Conservation (phyloP, 2,888 invertebrate genomes). For the Axea sp. region DNA sequence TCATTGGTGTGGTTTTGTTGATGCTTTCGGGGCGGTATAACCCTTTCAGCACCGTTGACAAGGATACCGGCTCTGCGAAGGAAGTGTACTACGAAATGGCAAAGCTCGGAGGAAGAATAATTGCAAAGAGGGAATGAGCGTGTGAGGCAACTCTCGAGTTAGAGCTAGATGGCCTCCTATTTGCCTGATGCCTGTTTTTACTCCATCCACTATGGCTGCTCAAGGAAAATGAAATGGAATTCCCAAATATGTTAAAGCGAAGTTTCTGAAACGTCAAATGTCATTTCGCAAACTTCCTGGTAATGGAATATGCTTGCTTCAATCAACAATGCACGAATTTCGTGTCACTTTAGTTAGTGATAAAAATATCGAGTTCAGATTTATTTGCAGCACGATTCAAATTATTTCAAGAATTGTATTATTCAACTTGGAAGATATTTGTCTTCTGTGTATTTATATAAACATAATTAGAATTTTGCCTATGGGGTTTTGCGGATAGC, state of each 20-base stretch:
- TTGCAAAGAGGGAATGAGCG: conserved; percentile 36
- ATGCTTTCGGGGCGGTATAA: conserved; percentile 23
- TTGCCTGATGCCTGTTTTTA: conserved; percentile 55
- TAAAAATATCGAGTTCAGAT: conserved; percentile 31
- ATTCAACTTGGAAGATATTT: too few species aligned
- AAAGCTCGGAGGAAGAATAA: conserved; percentile 48
- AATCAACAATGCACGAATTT: conserved; percentile 39
- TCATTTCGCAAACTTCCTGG: conserved; percentile 35
- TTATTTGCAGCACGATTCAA: too few species aligned
- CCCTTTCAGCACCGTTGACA: conserved; percentile 29
- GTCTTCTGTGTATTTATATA: too few species aligned
- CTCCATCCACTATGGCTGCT: conserved; percentile 34
- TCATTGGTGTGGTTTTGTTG: conserved; percentile 37
- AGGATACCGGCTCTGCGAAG: conserved; percentile 22
- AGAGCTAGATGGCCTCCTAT: conserved; percentile 37
- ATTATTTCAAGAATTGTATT: too few species aligned
- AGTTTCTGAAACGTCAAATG: conserved; percentile 54
- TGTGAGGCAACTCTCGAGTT: conserved; percentile 17
- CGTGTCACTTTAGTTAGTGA: conserved; percentile 23
- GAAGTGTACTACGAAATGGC: conserved; percentile 20
- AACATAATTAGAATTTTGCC: too few species aligned
- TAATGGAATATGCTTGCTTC: conserved; percentile 53
- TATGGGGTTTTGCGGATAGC: too few species aligned
- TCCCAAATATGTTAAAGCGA: conserved; percentile 38
- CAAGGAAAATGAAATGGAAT: conserved; percentile 55